Conservation (phyloP, 2,797 vertebrate genomes). For the Pangasius macronema region DNA sequence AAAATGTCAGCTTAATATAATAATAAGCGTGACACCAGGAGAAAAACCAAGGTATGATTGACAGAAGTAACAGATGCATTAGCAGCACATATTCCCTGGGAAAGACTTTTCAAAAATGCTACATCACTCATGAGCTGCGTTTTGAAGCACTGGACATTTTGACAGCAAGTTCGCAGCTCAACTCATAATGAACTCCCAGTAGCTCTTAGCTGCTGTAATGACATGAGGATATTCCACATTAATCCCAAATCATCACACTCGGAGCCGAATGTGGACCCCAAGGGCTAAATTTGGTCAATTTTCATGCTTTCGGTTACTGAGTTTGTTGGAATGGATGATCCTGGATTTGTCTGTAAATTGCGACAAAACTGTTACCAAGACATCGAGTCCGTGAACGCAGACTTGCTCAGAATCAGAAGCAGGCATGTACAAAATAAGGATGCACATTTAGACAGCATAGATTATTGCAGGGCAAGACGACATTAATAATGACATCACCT, state of each 20-base stretch:
- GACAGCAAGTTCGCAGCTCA: background rate
- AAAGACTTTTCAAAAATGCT: background rate
- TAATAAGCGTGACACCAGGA: background rate
- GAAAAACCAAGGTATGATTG: background rate
- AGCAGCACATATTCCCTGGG: background rate
- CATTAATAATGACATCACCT: background rate
- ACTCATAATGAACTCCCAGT: constrained; percentile 13
- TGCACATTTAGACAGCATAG: background rate
- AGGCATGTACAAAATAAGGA: background rate
- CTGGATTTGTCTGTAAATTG: background rate
- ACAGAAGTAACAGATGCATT: background rate
- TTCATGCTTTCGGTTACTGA: background rate
- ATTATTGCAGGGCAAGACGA: background rate
- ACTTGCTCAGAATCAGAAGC: background rate
- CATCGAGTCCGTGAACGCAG: background rate
- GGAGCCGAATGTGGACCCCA: too few species aligned
- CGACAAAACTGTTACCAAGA: background rate
- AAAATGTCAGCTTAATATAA: constrained; percentile 19
- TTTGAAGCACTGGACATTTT: constrained; percentile 16
- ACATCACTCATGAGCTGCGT: constrained; percentile 37
- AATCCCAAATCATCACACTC: constrained; percentile 11
- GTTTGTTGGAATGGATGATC: background rate
- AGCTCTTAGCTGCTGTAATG: background rate
- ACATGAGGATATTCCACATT: constrained; percentile 9
- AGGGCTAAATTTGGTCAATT: background rate